These are phyloP conservation scores for Choristoneura rosaceana DNA, from an alignment of 2,888 invertebrate species.

Conservation along the genomic window DNA sequence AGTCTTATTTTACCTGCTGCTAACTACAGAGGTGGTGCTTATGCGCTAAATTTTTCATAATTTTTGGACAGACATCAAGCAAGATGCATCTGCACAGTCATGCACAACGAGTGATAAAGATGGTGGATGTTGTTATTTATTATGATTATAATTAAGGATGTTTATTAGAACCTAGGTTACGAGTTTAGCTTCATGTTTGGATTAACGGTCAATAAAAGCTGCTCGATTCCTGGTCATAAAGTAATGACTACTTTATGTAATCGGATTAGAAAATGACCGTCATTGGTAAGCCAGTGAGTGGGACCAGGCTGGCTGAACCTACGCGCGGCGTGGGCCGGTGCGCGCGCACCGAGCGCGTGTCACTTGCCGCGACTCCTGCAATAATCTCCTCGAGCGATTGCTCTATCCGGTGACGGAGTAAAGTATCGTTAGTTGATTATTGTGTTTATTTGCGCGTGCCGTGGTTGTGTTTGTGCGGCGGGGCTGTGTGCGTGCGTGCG, in stretches of 20 bases:
- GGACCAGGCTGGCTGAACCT: constrained; percentile 24
- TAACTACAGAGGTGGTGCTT: too few species aligned
- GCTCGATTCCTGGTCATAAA: constrained; percentile 41
- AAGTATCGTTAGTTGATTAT: constrained; percentile 84
- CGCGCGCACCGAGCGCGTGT: constrained; percentile 62
- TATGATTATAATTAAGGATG: too few species aligned
- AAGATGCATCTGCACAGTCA: too few species aligned
- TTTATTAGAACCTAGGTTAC: constrained; percentile 4
- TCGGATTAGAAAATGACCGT: constrained; percentile 65
- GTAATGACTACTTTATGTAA: constrained; percentile 54
- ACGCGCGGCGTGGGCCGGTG: constrained; percentile 38
- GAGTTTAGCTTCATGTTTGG: constrained; percentile 39
- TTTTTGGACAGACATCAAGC: too few species aligned
- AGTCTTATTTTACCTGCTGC: too few species aligned
- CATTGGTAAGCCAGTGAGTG: constrained; percentile 49
- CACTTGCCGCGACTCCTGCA: constrained; percentile 71
- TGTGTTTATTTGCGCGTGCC: constrained; percentile 82
- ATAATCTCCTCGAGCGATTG: constrained; percentile 77
- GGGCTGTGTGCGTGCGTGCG: constrained; percentile 73
- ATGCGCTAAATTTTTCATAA: too few species aligned
- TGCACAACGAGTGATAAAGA: too few species aligned
- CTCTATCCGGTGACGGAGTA: constrained; percentile 84
- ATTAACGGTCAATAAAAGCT: constrained; percentile 50
- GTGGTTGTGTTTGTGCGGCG: constrained; percentile 71
- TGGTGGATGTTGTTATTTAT: too few species aligned